phyloP scores from a whole-genome alignment of 1,140 invertebrate genomes.

The Stenopsyche tienmushanensis region DNA sequence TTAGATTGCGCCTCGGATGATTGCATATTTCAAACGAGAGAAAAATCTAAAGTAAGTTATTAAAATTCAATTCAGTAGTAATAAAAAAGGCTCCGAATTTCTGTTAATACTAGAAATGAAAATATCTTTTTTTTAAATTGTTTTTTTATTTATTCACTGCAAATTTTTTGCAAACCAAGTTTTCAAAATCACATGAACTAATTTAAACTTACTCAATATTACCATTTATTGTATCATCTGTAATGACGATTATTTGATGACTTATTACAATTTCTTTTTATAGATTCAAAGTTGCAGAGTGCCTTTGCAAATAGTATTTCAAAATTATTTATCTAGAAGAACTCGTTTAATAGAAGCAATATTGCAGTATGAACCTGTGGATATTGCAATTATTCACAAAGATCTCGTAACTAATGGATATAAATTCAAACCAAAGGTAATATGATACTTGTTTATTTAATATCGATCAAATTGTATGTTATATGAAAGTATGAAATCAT shows the following conservation, averaged over 20 bases:
- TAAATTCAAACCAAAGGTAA: slow-evolving; percentile 60
- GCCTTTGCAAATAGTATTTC: slow-evolving; percentile 59
- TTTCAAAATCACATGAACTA: no score
- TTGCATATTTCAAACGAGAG: slow-evolving; percentile 53
- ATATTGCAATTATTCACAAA: slow-evolving; percentile 57
- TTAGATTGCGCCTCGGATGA: slow-evolving; percentile 48
- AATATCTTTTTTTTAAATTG: no score
- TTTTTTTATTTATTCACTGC: background rate
- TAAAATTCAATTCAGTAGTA: no score
- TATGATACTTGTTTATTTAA: no score
- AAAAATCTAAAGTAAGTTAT: slow-evolving; percentile 54
- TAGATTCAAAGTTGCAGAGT: slow-evolving; percentile 54
- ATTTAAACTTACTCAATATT: no score
- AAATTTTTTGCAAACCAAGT: no score
- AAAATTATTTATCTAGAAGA: slow-evolving; percentile 57
- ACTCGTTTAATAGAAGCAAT: slow-evolving; percentile 53
- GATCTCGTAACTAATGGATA: slow-evolving; percentile 53
- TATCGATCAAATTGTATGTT: background rate
- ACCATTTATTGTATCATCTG: no score
- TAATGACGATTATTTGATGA: no score
- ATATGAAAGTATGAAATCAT: slow-evolving; percentile 4
- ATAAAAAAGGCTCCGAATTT: no score
- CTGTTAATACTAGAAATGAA: no score
- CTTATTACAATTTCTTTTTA: slow-evolving; percentile 36
- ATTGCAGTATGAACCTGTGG: slow-evolving; percentile 58